These are phyloP conservation scores for Strigamia crassipes DNA, from an alignment of 2,888 invertebrate species.

Conservation along the genomic window DNA sequence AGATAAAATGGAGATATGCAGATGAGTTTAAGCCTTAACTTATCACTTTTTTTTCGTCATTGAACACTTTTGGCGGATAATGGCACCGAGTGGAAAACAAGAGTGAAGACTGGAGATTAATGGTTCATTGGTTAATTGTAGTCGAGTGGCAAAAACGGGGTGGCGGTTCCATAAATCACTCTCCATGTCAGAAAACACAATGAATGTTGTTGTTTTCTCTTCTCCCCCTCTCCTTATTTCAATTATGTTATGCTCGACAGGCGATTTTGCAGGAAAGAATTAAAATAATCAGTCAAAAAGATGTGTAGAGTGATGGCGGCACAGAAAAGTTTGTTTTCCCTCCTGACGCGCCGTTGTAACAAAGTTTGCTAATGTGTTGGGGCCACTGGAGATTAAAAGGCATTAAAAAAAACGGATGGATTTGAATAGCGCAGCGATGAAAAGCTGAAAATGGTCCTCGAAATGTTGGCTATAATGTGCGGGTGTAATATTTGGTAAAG, in stretches of 20 bases:
- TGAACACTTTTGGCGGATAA: conserved; percentile 7
- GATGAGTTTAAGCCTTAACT: conserved; percentile 20
- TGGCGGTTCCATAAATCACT: conserved; percentile 27
- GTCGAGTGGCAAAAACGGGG: conserved; percentile 33
- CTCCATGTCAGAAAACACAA: conserved; percentile 12
- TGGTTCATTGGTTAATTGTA: conserved; percentile 35
- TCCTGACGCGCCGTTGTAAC: too few relatives aligned
- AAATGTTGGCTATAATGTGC: not conserved
- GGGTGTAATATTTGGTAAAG: not conserved
- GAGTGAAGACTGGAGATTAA: conserved; percentile 34
- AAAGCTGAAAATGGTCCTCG: not conserved
- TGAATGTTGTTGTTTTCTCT: conserved; percentile 31
- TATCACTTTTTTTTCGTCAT: not conserved
- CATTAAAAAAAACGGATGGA: not conserved
- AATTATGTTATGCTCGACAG: conserved; percentile 35
- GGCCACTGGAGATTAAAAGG: conserved; percentile 19
- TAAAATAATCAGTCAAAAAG: conserved; percentile 29
- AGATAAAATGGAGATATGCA: conserved; percentile 8
- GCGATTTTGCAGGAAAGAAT: conserved; percentile 32
- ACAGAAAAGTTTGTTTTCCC: not conserved
- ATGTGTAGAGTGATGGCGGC: not conserved
- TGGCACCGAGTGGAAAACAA: conserved; percentile 19
- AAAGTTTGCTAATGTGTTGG: not conserved
- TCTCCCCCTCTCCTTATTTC: conserved; percentile 1
- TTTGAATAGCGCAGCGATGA: not conserved